Conservation (phyloP, 2,888 invertebrate species). For the Octodonta nipae region DNA sequence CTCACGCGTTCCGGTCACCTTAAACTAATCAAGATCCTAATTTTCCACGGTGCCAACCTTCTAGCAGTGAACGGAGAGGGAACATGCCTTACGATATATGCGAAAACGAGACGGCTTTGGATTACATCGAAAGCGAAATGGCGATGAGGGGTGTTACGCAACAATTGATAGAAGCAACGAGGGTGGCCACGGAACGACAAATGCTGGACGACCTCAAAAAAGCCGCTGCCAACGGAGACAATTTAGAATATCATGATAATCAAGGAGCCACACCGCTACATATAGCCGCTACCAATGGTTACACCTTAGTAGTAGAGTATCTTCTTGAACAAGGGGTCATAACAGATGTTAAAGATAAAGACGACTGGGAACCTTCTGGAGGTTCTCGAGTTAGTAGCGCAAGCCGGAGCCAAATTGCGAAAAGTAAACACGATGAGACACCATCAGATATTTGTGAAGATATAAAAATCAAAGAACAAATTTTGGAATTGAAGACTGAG, state of each 20-base stretch:
- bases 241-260: constrained; percentile 67
- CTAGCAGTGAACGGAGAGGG: constrained; percentile 98
- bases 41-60: constrained; percentile 84
- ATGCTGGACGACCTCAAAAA: constrained; percentile 84
- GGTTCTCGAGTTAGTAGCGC: constrained; percentile 86
- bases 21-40: too few species aligned
- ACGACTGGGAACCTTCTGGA: constrained; percentile 97
- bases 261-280: constrained; percentile 91
- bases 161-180: constrained; percentile 84
- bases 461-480: constrained; percentile 80
- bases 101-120: constrained; percentile 91
- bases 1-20: too few species aligned
- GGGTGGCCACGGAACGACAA: constrained; percentile 78
- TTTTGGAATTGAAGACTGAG: constrained; percentile 75
- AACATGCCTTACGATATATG: constrained; percentile 99
- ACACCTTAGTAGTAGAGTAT: constrained; percentile 85
- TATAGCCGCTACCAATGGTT: constrained; percentile 95
- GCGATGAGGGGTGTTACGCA: constrained; percentile 82
- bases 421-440: constrained; percentile 92
- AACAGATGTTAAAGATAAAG: constrained; percentile 81
- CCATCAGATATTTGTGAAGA: constrained; percentile 96
- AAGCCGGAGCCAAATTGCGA: constrained; percentile 94
- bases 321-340: constrained; percentile 85
- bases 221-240: constrained; percentile 55
- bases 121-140: constrained; percentile 96